These are phyloP conservation scores for Dendrolimus kikuchii DNA, from an alignment of 1,140 invertebrate species.

Conservation along the genomic window DNA sequence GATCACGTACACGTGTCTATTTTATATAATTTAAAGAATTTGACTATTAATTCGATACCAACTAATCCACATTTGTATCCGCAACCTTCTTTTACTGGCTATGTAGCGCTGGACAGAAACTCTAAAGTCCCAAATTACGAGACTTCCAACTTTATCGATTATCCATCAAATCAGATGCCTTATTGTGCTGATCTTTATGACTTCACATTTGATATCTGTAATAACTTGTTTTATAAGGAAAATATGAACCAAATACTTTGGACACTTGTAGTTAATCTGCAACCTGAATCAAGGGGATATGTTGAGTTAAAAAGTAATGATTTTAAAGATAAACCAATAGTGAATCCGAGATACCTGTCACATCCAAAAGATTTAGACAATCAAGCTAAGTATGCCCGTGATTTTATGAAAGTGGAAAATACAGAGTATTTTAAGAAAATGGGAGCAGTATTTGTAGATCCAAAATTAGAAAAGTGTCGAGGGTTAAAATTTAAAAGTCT, in stretches of 20 bases:
- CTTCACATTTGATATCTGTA: neutral
- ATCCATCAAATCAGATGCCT: too few species aligned
- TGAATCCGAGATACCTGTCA: neutral
- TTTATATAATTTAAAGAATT: neutral
- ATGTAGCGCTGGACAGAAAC: too few species aligned
- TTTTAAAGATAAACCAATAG: neutral
- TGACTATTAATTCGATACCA: neutral
- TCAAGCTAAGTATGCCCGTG: neutral
- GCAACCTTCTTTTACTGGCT: neutral
- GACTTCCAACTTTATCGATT: too few species aligned
- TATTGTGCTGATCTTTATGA: neutral
- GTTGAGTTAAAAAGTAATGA: neutral
- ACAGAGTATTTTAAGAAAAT: constrained; percentile 2
- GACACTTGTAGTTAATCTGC: neutral
- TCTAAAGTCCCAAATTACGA: too few species aligned
- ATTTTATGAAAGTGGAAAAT: constrained; percentile 3
- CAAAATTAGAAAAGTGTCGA: neutral
- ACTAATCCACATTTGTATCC: neutral
- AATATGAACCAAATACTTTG: neutral
- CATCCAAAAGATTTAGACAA: neutral
- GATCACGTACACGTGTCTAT: neutral
- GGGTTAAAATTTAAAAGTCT: neutral
- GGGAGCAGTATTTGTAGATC: neutral
- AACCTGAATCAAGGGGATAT: neutral
- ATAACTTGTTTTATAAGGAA: neutral